These are phyloP conservation scores for Oryzias celebensis DNA, from an alignment of 2,113 vertebrate genomes.

Conservation along the genomic window DNA sequence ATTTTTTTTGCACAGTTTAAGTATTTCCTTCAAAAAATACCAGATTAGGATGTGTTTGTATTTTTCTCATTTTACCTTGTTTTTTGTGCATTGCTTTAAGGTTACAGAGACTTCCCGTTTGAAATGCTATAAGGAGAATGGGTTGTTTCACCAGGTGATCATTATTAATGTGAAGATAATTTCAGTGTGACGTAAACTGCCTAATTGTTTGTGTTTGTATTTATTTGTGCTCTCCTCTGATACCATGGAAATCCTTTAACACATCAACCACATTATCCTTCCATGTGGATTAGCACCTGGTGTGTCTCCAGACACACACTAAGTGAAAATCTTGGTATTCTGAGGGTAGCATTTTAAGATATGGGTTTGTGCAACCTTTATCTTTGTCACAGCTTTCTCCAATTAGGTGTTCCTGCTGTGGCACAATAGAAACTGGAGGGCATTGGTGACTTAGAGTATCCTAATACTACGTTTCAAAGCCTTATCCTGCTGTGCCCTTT, in stretches of 20 bases:
- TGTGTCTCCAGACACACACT: constrained; percentile 13
- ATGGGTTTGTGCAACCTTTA: constrained; percentile 6
- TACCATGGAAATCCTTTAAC: constrained; percentile 22
- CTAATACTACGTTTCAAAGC: constrained; percentile 2
- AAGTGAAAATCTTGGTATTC: constrained; percentile 10
- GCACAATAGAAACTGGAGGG: constrained; percentile 8
- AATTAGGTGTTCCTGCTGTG: constrained; percentile 26
- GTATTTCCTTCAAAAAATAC: constrained; percentile 34
- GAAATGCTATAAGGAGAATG: too few relatives aligned
- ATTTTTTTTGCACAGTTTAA: constrained; percentile 29
- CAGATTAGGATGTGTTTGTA: constrained; percentile 20
- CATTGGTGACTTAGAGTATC: constrained; percentile 12
- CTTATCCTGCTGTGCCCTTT: background rate
- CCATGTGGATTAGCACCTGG: constrained; percentile 29
- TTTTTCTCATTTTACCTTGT: too few relatives aligned
- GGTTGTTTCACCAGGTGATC: too few relatives aligned
- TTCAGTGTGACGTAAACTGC: constrained; percentile 21
- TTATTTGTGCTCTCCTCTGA: constrained; percentile 14
- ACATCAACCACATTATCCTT: constrained; percentile 28
- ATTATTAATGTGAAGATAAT: constrained; percentile 17
- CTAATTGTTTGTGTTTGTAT: constrained; percentile 37
- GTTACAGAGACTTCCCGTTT: too few relatives aligned
- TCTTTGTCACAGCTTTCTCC: constrained; percentile 24
- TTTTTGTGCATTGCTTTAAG: too few relatives aligned
- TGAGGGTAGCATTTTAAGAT: constrained; percentile 4